Evolutionary conservation across 35 echinoderm and acorn worm genomes (phyloP).

Genomic region (Amphiura filiformis): DNA sequence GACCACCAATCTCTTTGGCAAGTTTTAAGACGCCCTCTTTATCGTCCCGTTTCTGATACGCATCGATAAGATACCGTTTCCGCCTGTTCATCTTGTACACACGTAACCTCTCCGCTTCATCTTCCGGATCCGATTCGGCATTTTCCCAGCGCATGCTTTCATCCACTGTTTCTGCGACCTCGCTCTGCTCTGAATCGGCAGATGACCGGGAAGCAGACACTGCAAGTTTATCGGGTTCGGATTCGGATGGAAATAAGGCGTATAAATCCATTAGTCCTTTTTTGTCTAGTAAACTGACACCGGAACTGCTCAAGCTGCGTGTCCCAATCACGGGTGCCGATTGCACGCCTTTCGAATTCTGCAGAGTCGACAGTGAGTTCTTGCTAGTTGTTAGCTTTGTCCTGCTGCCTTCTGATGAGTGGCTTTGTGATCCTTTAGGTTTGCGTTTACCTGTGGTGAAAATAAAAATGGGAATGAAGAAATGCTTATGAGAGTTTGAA

Average conservation of each 20-base stretch:
- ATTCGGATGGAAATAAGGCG: not conserved
- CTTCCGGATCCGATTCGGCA: slow-evolving; percentile 58
- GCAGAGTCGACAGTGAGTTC: not conserved
- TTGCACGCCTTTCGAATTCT: not conserved
- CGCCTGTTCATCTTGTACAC: slow-evolving; percentile 90
- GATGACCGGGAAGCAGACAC: slow-evolving; percentile 1
- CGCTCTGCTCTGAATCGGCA: slow-evolving; percentile 34
- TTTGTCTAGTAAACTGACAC: not conserved
- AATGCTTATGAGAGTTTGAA: no score
- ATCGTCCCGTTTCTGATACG: slow-evolving; percentile 68
- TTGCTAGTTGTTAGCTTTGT: no score
- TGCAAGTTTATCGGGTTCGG: not conserved
- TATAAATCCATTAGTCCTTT: not conserved
- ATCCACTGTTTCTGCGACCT: slow-evolving; percentile 40
- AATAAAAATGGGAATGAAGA: no score
- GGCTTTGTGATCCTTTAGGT: no score
- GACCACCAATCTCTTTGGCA: slow-evolving; percentile 55
- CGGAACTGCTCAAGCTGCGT: not conserved
- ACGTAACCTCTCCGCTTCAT: slow-evolving; percentile 75
- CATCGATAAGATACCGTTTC: slow-evolving; percentile 83
- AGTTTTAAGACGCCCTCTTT: slow-evolving; percentile 83
- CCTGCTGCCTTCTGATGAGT: no score
- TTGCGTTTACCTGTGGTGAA: no score
- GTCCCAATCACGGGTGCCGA: not conserved
- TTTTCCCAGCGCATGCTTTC: slow-evolving; percentile 94